These are phyloP conservation scores for Gorsachius magnificus DNA, from an alignment of 2,797 vertebrate genomes.

Conservation along the genomic window DNA sequence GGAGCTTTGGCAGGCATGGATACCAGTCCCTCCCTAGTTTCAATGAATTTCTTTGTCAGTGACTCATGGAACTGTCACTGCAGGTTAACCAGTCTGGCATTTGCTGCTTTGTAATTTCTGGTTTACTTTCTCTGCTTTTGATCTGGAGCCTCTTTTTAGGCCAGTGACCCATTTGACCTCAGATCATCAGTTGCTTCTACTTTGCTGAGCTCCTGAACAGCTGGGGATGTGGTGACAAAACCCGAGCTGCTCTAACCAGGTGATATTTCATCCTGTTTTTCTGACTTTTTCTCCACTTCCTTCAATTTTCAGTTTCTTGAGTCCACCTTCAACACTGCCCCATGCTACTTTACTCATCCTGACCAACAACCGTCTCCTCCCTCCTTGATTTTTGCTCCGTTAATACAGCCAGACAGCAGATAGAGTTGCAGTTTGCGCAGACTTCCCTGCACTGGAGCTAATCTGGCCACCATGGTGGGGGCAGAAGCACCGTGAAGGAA, in stretches of 20 bases:
- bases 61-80: accelerated
- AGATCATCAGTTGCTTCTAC: accelerated
- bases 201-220: neutral
- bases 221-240: accelerated
- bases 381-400: neutral
- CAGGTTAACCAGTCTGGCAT: accelerated
- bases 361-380: neutral
- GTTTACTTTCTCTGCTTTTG: neutral
- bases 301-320: neutral
- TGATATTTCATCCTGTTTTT: neutral
- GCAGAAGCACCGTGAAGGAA: neutral
- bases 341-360: neutral
- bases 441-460: neutral
- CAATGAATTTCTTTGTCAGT: neutral
- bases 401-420: neutral
- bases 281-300: neutral
- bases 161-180: neutral
- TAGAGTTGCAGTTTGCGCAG: neutral
- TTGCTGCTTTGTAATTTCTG: accelerated
- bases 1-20: accelerated
- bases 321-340: neutral
- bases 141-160: neutral
- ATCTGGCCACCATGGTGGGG: neutral
- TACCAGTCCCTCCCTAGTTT: too few relatives aligned
- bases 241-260: accelerated